phyloP scores from a whole-genome alignment of 2,888 invertebrate species.

The Dryadula phaetusa region DNA sequence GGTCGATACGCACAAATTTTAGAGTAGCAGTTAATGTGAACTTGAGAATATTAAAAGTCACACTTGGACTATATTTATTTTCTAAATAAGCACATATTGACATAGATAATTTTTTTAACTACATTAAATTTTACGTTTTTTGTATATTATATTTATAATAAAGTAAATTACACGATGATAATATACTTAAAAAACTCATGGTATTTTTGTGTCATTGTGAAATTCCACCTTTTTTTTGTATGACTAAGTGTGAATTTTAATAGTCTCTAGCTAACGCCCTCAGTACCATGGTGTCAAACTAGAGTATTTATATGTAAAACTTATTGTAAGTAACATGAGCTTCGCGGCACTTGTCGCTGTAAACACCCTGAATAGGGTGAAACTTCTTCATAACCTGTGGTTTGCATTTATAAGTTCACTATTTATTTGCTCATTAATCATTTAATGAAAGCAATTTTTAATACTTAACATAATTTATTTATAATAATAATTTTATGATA shows the following conservation, averaged over 20 bases:
- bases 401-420: conserved; percentile 18
- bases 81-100: neutral
- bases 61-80: conserved; percentile 15
- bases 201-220: neutral
- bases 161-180: neutral
- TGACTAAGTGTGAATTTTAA: conserved; percentile 31
- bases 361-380: conserved; percentile 24
- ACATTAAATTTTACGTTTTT: too few species aligned
- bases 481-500: neutral
- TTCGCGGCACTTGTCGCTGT: conserved; percentile 56
- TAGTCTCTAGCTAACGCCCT: conserved; percentile 44
- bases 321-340: conserved; percentile 59
- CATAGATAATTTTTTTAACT: neutral
- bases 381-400: conserved; percentile 22
- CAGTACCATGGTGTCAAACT: conserved; percentile 67
- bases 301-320: conserved; percentile 55
- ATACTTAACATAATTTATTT: conserved; percentile 1
- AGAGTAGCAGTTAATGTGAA: conserved; percentile 69
- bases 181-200: too few species aligned
- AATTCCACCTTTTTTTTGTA: neutral
- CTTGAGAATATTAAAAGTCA: conserved; percentile 45
- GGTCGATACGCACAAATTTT: conserved; percentile 82
- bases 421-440: conserved; percentile 2
- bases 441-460: conserved; percentile 11
- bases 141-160: too few species aligned